Evolutionary conservation across 2,888 invertebrate genomes (phyloP).

Genomic region (Pristionchus entomophagus): DNA sequence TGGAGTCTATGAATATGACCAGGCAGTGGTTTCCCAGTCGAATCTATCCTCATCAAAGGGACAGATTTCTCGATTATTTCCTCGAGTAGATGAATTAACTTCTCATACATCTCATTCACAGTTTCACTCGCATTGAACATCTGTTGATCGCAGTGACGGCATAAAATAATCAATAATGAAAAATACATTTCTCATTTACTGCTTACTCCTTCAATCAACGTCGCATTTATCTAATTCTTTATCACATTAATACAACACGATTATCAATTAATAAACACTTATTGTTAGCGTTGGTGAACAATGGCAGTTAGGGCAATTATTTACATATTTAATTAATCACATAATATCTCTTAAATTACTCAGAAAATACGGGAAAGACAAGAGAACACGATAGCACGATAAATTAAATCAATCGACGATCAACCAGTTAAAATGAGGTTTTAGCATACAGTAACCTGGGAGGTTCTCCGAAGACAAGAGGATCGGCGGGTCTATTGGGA

Average conservation of each 20-base stretch:
- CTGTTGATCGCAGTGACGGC: too few relatives aligned
- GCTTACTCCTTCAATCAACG: too few relatives aligned
- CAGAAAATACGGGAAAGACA: neutral
- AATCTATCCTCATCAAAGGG: too few relatives aligned
- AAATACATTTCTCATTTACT: neutral
- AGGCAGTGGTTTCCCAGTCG: too few relatives aligned
- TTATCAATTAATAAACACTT: neutral
- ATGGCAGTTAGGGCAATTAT: constrained; percentile 10
- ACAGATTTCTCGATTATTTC: too few relatives aligned
- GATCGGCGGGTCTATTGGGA: neutral
- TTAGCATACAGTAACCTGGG: constrained; percentile 31
- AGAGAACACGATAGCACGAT: neutral
- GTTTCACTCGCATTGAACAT: too few relatives aligned
- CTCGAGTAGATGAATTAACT: too few relatives aligned
- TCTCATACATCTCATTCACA: too few relatives aligned
- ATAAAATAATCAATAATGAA: too few relatives aligned
- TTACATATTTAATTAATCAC: neutral
- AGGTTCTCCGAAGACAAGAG: constrained; percentile 29
- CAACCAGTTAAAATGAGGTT: neutral
- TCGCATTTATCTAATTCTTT: neutral
- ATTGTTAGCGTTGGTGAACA: neutral
- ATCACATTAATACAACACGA: neutral
- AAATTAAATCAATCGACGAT: neutral
- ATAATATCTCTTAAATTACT: neutral
- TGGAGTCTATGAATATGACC: too few relatives aligned